Evolutionary conservation across 1,140 invertebrate genomes (phyloP), one percentile per base, ranked within the genome.

Genomic region (Cheumatopsyche charites): DNA sequence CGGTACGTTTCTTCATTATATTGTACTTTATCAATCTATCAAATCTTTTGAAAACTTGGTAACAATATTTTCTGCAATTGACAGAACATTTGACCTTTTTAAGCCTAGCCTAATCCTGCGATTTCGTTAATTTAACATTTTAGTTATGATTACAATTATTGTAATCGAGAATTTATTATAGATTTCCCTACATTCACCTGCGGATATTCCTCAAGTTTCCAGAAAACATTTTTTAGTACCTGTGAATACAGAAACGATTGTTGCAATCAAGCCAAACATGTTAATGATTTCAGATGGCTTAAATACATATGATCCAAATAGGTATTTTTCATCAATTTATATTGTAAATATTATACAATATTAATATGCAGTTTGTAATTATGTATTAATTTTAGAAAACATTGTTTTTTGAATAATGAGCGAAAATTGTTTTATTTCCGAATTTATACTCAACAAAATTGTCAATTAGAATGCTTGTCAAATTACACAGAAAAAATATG

Each of bases 401-500:
- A 70, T 62, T 3, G 43, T 36, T 13, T 41, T 71, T 72, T 67
- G 62, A 88, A 1, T 86, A 88, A 73, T 91, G 89, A 74, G 90
- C 84, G 85, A n/a, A 78, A 83, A 23, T 78, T 90, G 43, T 78
- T 79, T 15, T 87, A 84, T 74, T 89, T 85, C 73, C 84, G 83
- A 42, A 85, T 84, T 0, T 90, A 89, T n/a, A n/a, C n/a, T n/a
- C n/a, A n/a, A n/a, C n/a, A n/a, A n/a, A n/a, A n/a, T n/a, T n/a
- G n/a, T n/a, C 82, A 87, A 49, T 76, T 88, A 19, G 89, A 91
- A 78, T 90, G 89, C 74, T 80, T 89, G 73, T 86, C 88, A 0
- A 90, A 90, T 76, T 88, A 85, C 67, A 90, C 89, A 0, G 79
- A 83, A 7, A 63, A 78, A 15, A 76, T 79, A 13, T 89, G 88